A percentile compares a stretch with the other conserved stretches of the same genome.
Conservation (phyloP, 1,140 invertebrate species). For the Eriosoma lanigerum region DNA sequence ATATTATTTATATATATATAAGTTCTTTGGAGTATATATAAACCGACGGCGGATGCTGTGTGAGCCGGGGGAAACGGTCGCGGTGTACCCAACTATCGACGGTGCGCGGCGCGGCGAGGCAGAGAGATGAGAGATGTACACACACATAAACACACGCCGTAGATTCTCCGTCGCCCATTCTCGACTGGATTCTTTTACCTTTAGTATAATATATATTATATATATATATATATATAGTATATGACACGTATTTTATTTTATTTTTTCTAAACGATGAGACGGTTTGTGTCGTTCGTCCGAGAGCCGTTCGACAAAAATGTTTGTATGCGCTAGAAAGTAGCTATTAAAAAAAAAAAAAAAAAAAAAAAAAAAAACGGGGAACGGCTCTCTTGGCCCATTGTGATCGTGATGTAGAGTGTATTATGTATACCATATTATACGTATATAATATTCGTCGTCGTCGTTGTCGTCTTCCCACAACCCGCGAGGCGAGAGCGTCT, state of each 20-base stretch:
- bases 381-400: constrained; percentile 45
- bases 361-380: constrained; percentile 39
- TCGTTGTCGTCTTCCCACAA: background rate
- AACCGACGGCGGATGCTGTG: background rate
- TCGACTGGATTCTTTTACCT: constrained; percentile 50
- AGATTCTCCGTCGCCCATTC: constrained; percentile 46
- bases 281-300: constrained; percentile 24
- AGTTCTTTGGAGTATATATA: background rate
- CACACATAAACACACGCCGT: constrained; percentile 9
- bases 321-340: constrained; percentile 49
- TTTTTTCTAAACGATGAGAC: constrained; percentile 45
- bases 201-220: constrained; percentile 1
- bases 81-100: background rate
- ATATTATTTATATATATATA: background rate
- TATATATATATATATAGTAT: background rate
- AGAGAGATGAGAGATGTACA: background rate
- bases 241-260: constrained; percentile 47
- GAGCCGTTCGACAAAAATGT: constrained; percentile 46
- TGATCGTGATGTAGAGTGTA: background rate
- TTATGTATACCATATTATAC: no score
- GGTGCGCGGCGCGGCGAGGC: constrained; percentile 4
- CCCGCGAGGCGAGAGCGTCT: background rate
- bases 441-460: background rate
- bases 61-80: background rate
- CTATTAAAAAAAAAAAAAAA: constrained; percentile 25